These are phyloP conservation scores for Araneus ventricosus DNA, from an alignment of 1,140 invertebrate species.

Conservation along the genomic window DNA sequence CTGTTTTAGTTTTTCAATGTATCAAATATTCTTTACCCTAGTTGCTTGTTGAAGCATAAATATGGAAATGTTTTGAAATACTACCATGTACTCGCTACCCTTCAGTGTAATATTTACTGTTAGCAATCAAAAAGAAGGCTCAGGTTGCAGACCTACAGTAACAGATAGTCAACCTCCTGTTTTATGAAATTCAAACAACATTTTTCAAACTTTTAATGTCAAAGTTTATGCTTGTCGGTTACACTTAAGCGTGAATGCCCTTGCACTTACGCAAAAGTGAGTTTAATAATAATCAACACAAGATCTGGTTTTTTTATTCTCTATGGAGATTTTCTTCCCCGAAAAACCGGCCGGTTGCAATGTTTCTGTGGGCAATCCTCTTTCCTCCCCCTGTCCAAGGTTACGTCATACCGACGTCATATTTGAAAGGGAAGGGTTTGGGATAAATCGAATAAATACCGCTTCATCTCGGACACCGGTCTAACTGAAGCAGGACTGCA, in stretches of 20 bases:
- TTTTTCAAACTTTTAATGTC: not conserved
- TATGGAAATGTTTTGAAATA: no score
- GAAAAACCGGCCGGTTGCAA: not conserved
- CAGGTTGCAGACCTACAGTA: no score
- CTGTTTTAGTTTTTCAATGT: no score
- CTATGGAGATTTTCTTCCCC: not conserved
- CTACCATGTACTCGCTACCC: no score
- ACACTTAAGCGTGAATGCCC: not conserved
- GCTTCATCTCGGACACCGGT: not conserved
- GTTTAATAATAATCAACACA: not conserved
- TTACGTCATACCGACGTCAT: constrained; percentile 29
- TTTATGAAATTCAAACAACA: not conserved
- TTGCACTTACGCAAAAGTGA: not conserved
- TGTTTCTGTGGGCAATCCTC: not conserved
- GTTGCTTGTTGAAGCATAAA: no score
- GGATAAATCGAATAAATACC: constrained; percentile 32
- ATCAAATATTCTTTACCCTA: no score
- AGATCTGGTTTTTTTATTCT: constrained; percentile 1
- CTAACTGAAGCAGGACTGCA: not conserved
- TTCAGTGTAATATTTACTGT: no score
- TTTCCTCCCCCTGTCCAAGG: not conserved
- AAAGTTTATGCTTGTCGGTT: not conserved
- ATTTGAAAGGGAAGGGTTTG: constrained; percentile 8
- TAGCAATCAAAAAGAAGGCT: no score
- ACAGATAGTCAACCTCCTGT: no score